These are phyloP conservation scores for Halisarca cf. caerulea DNA, from an alignment of 37 sponge, comb jelly and placozoan species.

Conservation along the genomic window DNA sequence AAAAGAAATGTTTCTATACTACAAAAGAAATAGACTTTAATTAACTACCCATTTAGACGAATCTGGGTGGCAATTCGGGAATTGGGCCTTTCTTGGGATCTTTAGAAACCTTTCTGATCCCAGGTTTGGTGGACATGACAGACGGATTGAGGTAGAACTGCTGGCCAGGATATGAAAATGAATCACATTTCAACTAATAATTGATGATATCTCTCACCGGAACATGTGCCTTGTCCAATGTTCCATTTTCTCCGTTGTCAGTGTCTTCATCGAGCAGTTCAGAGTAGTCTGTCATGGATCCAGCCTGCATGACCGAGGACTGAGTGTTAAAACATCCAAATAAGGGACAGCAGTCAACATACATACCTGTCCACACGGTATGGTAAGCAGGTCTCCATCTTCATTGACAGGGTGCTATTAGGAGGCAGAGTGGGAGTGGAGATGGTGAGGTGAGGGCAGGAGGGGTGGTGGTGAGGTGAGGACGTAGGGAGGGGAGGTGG, in stretches of 20 bases:
- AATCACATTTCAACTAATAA: no score
- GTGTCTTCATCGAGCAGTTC: conserved; percentile 23
- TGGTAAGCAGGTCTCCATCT: conserved; percentile 57
- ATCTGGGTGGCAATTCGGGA: background rate
- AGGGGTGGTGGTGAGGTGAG: no score
- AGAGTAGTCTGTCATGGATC: conserved; percentile 1
- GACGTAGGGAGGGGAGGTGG: no score
- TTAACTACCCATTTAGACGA: no score
- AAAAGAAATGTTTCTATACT: no score
- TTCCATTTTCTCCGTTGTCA: conserved; percentile 2
- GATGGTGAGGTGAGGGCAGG: no score
- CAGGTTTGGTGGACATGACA: background rate
- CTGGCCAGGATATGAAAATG: no score
- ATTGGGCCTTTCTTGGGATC: background rate
- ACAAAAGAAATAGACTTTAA: no score
- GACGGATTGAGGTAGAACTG: background rate
- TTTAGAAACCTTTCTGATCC: background rate
- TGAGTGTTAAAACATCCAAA: background rate
- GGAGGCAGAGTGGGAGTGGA: background rate
- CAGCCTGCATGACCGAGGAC: background rate
- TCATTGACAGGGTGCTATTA: conserved; percentile 31
- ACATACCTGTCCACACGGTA: conserved; percentile 61
- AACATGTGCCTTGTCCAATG: background rate
- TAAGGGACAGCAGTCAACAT: no score
- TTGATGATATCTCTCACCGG: no score